These are phyloP conservation scores for Lacerta agilis DNA, from an alignment of 2,797 vertebrate species.

Conservation along the genomic window DNA sequence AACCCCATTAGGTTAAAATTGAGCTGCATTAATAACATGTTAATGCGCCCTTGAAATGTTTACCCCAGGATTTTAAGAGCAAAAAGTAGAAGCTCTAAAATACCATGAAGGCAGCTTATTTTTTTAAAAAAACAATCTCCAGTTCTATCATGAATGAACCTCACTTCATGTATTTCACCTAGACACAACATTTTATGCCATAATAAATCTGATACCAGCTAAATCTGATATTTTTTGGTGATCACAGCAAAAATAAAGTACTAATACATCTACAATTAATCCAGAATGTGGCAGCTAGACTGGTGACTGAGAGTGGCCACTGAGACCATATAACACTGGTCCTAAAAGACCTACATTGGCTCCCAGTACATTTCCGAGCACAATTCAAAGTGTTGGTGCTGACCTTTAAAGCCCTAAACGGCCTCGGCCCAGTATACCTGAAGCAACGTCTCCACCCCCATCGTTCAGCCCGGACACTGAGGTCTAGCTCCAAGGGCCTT, in stretches of 20 bases:
- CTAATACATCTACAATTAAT: not conserved
- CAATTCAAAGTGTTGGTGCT: too few relatives aligned
- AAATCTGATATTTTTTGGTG: not conserved
- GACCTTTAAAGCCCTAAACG: too few relatives aligned
- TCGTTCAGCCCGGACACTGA: too few relatives aligned
- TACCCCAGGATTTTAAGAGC: not conserved
- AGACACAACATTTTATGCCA: not conserved
- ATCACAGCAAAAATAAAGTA: not conserved
- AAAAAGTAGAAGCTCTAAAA: not conserved
- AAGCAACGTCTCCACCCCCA: too few relatives aligned
- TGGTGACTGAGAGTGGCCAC: too few relatives aligned
- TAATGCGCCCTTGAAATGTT: not conserved
- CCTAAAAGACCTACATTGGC: too few relatives aligned
- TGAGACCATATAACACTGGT: too few relatives aligned
- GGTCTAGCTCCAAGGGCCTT: too few relatives aligned
- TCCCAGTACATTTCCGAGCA: too few relatives aligned
- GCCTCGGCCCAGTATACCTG: too few relatives aligned
- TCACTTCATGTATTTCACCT: not conserved
- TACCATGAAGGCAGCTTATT: not conserved
- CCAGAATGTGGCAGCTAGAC: too few relatives aligned
- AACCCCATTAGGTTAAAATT: conserved; percentile 4
- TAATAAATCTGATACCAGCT: not conserved
- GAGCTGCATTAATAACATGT: conserved; percentile 11
- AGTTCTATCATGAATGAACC: not conserved
- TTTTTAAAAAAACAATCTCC: not conserved